These are phyloP conservation scores for Eptatretus burgeri DNA, from an alignment of 2,113 vertebrate species.

Conservation along the genomic window DNA sequence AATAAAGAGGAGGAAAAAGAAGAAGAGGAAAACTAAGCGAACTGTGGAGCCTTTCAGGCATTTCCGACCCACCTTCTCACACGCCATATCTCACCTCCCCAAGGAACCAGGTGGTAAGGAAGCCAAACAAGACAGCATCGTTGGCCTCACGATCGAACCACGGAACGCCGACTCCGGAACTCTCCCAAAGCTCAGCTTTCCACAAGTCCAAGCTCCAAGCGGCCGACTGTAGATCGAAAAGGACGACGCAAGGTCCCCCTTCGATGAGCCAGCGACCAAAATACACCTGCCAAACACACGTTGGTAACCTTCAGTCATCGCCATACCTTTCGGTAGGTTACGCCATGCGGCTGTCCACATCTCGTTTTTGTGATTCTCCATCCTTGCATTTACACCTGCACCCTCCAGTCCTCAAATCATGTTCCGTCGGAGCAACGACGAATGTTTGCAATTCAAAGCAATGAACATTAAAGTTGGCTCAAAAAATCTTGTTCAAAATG, in stretches of 20 bases:
- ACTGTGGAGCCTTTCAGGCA: not conserved
- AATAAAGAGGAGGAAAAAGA: not conserved
- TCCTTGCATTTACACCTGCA: too few relatives aligned
- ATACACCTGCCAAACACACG: constrained; percentile 24
- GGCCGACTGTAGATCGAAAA: constrained; percentile 46
- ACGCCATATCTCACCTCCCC: constrained; percentile 32
- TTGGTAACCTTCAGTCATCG: too few relatives aligned
- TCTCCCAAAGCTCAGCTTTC: constrained; percentile 62
- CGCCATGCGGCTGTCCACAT: too few relatives aligned
- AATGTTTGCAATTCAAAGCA: too few relatives aligned
- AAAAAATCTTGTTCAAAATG: too few relatives aligned
- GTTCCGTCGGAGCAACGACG: too few relatives aligned
- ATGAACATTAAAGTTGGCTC: too few relatives aligned
- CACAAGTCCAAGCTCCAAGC: constrained; percentile 61
- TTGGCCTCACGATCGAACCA: constrained; percentile 74
- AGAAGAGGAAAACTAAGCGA: not conserved
- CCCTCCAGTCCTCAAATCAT: too few relatives aligned
- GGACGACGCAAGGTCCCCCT: constrained; percentile 45
- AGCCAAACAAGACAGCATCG: constrained; percentile 55
- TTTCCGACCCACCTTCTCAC: not conserved
- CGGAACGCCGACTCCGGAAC: constrained; percentile 40
- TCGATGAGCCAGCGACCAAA: constrained; percentile 70
- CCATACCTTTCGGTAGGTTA: too few relatives aligned
- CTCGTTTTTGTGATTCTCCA: too few relatives aligned
- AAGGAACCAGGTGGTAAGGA: constrained; percentile 58